Evolutionary conservation across 2,797 vertebrate species (phyloP).

Genomic region (Aphelocoma californica): DNA sequence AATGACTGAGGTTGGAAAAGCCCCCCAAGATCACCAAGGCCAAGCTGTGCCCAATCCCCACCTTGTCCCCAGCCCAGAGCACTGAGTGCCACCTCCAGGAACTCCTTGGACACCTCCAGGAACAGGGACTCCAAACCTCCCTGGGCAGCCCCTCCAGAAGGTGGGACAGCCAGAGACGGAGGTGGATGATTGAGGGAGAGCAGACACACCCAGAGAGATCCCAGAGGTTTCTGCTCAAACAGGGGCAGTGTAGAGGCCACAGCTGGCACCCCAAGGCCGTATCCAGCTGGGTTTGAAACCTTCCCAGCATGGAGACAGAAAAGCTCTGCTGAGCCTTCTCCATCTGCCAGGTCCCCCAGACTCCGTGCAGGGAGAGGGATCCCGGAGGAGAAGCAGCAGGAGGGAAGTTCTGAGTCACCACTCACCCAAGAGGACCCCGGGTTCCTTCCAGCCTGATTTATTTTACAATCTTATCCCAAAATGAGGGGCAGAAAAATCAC

Average conservation of each 20-base stretch:
- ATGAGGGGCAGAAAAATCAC: background rate
- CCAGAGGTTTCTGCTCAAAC: background rate
- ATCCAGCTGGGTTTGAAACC: background rate
- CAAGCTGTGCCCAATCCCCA: fast-evolving
- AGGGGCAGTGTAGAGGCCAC: background rate
- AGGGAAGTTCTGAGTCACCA: background rate
- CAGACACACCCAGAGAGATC: background rate
- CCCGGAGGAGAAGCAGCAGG: background rate
- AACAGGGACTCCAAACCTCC: background rate
- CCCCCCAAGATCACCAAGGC: fast-evolving
- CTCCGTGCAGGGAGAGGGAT: too few species aligned
- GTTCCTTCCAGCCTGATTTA: background rate
- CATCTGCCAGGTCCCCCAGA: background rate
- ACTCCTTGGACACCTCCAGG: background rate
- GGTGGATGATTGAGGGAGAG: too few species aligned
- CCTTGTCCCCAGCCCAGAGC: background rate
- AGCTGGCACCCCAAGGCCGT: fast-evolving
- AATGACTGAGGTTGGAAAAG: background rate
- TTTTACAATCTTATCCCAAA: background rate
- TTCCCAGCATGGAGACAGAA: background rate
- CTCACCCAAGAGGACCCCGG: fast-evolving
- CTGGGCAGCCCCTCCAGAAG: background rate
- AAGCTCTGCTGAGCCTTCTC: background rate
- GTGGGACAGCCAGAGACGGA: background rate
- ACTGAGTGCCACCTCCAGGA: background rate